Conservation (phyloP, 2,797 vertebrate genomes). For the Spheniscus humboldti region DNA sequence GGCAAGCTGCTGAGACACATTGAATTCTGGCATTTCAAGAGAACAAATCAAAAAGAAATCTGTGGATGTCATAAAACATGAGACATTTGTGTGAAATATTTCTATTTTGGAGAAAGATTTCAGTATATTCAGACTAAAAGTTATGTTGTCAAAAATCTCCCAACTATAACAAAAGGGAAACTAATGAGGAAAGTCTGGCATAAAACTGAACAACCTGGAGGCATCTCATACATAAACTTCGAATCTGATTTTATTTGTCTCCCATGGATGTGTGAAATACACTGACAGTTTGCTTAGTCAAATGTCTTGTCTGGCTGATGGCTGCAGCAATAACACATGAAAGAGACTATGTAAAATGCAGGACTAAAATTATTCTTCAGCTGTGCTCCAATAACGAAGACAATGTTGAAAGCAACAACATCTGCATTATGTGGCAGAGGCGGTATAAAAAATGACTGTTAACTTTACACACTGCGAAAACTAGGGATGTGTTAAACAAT, state of each 20-base stretch:
- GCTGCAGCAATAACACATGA: background rate
- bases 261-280: background rate
- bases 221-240: background rate
- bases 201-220: slow-evolving; percentile 19
- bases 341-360: background rate
- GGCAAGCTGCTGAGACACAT: background rate
- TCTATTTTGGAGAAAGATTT: background rate
- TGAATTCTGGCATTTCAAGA: background rate
- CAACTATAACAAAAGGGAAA: background rate
- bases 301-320: slow-evolving; percentile 41
- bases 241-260: background rate
- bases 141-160: background rate
- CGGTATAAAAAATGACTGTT: background rate
- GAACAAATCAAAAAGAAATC: background rate
- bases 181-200: slow-evolving; percentile 1
- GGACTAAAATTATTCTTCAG: slow-evolving; percentile 10
- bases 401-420: slow-evolving; percentile 1
- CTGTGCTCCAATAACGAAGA: background rate
- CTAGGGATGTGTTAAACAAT: background rate
- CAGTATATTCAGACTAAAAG: background rate
- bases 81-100: background rate
- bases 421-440: background rate
- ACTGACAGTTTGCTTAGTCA: slow-evolving; percentile 37
- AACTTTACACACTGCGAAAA: background rate
- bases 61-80: background rate